Conservation (phyloP, 2,113 vertebrate species). For the Dromas ardeola region DNA sequence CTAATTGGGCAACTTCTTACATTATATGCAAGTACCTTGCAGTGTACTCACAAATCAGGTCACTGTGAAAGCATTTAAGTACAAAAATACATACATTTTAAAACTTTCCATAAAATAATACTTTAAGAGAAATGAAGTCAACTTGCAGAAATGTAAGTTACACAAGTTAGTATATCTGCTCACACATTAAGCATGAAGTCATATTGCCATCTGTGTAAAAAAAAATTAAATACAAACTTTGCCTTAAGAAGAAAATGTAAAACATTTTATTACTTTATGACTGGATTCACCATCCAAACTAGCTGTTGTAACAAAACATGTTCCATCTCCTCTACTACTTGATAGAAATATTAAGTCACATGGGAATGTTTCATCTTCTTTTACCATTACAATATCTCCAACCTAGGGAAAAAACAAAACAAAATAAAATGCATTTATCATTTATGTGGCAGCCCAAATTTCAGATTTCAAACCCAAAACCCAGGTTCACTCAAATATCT, state of each 20-base stretch:
- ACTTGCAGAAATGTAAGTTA: neutral
- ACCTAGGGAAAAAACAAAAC: constrained; percentile 76
- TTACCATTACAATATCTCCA: constrained; percentile 93
- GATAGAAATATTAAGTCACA: constrained; percentile 95
- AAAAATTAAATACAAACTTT: neutral
- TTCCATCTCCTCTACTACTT: constrained; percentile 89
- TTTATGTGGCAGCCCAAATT: neutral
- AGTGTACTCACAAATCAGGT: neutral
- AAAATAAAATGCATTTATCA: neutral
- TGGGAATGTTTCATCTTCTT: constrained; percentile 93
- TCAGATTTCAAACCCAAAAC: neutral
- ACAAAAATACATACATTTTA: neutral
- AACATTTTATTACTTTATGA: constrained; percentile 84
- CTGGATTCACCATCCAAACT: constrained; percentile 97
- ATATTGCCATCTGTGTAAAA: neutral
- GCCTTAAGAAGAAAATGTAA: neutral
- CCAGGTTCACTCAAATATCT: neutral
- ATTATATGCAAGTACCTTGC: neutral
- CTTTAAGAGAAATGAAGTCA: neutral
- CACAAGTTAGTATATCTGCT: neutral
- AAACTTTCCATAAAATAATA: neutral
- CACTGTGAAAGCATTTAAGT: neutral
- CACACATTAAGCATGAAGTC: neutral
- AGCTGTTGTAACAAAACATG: constrained; percentile 94
- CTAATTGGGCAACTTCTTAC: neutral